phyloP scores from a whole-genome alignment of 1,140 invertebrate species.

The Galleria mellonella region DNA sequence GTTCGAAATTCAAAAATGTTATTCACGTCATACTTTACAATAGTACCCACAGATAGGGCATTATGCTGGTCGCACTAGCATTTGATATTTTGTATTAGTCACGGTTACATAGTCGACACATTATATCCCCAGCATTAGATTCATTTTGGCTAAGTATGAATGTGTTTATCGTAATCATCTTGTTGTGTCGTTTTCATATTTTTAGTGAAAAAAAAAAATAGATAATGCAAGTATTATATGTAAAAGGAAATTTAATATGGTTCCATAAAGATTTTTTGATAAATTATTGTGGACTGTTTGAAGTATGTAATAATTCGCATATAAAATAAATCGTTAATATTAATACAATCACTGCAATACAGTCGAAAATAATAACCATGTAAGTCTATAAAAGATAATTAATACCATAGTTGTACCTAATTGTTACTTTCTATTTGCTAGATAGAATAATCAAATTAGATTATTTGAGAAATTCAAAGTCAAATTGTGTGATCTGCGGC shows the following conservation, averaged over 20 bases:
- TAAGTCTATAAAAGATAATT: slow-evolving; percentile 47
- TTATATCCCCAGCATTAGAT: slow-evolving; percentile 45
- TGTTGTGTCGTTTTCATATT: slow-evolving; percentile 67
- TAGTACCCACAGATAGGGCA: background rate
- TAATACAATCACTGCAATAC: slow-evolving; percentile 58
- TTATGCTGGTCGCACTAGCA: slow-evolving; percentile 15
- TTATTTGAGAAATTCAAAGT: slow-evolving; percentile 51
- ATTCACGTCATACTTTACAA: background rate
- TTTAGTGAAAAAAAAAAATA: slow-evolving; percentile 47
- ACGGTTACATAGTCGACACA: slow-evolving; percentile 60
- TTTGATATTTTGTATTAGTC: slow-evolving; percentile 48
- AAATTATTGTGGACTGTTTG: slow-evolving; percentile 58
- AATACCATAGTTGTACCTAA: slow-evolving; percentile 68
- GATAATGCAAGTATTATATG: slow-evolving; percentile 39
- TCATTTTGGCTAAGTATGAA: slow-evolving; percentile 50
- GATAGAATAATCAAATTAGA: slow-evolving; percentile 74
- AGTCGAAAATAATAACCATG: slow-evolving; percentile 52
- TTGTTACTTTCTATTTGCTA: slow-evolving; percentile 73
- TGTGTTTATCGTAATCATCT: slow-evolving; percentile 51
- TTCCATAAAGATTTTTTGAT: slow-evolving; percentile 44
- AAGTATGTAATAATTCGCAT: slow-evolving; percentile 51
- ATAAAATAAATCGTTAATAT: slow-evolving; percentile 55
- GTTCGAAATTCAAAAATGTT: no score
- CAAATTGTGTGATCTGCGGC: slow-evolving; percentile 52
- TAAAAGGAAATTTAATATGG: slow-evolving; percentile 25